Percentiles rank a stretch among this genome's conserved stretches.
phyloP scores from a whole-genome alignment of 2,888 invertebrate genomes.

The Crepidodera aurea region DNA sequence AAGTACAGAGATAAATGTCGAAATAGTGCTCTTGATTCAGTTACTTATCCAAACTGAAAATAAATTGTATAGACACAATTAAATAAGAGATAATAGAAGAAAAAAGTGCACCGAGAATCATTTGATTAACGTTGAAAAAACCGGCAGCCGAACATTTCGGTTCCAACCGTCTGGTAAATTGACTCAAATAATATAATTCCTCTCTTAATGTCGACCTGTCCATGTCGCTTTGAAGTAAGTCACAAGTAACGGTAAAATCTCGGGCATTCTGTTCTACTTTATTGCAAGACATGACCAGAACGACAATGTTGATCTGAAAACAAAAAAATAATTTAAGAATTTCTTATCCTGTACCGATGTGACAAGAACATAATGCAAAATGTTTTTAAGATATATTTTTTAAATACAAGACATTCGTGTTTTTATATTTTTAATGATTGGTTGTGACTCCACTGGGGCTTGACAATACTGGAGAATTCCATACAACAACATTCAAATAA shows the following conservation, averaged over 20 bases:
- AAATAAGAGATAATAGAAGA: constrained; percentile 6
- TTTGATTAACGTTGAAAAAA: constrained; percentile 1
- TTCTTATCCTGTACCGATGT: no score
- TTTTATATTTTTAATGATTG: no score
- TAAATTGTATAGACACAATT: constrained; percentile 6
- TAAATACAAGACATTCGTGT: no score
- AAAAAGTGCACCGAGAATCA: neutral
- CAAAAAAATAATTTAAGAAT: no score
- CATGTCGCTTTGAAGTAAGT: constrained; percentile 8
- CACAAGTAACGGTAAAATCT: neutral
- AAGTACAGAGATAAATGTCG: neutral
- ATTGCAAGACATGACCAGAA: constrained; percentile 1
- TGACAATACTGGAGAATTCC: no score
- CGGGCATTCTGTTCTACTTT: constrained; percentile 1
- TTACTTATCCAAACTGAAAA: neutral
- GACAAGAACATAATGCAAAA: no score
- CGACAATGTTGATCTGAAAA: constrained; percentile 3
- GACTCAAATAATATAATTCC: neutral
- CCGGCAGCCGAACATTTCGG: constrained; percentile 3
- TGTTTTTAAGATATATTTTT: no score
- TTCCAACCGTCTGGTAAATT: neutral
- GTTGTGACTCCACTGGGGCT: no score
- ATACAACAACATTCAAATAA: no score
- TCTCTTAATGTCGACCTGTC: neutral
- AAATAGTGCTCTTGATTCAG: neutral